Base-by-base conservation (phyloP, 2,888 invertebrate genomes). In the Drosophila kuntzei region DNA sequence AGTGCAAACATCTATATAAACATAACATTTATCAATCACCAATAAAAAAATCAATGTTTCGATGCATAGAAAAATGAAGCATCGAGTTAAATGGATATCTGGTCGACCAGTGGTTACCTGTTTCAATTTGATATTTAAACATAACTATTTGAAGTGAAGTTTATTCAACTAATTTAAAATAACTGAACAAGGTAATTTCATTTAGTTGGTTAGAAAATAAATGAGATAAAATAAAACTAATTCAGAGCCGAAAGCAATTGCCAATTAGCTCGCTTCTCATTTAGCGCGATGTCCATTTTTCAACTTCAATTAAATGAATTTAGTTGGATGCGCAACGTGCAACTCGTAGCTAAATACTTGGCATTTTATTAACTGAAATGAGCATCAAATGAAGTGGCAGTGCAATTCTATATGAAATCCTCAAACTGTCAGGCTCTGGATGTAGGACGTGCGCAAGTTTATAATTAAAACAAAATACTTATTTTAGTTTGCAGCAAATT, bases 401-500 rank as follows among this genome's bases (percentile, higher is more conserved):
- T 54, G 76, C 55, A 46, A 57, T 71, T 61, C 50, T 25, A 61
- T 71, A 76, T 76, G 60, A 72, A 69, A 64, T 69, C 69, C 65
- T 74, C 65, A 66, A 66, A 78, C 46, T 76, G 75, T 71, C 67
- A 46, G 78, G 11, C 16, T 16, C 14, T 43, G 37, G n/a, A 29
- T 37, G 63, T 43, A 29, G 14, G 57, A 59, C 55, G 70, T 67
- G 59, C 34, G 46, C 29, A 41, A 70, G 70, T 76, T 80, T 78
- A 72, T 78, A 80, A 78, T 80, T 78, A 81, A 79, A 80, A 71
- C 74, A 75, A 79, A 80, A 79, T 81, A 79, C 79, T 79, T 79
- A 81, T 79, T 79, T 82, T 80, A 58, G 27, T 34, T 67, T 55
- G 46, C 64, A 29, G 50, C 47, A 58, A 41, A 63, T 65, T 60